A percentile compares a stretch with the other conserved stretches of the same genome.
Evolutionary conservation across 2,888 invertebrate species (phyloP).

Genomic region (Drosophila cracens): DNA sequence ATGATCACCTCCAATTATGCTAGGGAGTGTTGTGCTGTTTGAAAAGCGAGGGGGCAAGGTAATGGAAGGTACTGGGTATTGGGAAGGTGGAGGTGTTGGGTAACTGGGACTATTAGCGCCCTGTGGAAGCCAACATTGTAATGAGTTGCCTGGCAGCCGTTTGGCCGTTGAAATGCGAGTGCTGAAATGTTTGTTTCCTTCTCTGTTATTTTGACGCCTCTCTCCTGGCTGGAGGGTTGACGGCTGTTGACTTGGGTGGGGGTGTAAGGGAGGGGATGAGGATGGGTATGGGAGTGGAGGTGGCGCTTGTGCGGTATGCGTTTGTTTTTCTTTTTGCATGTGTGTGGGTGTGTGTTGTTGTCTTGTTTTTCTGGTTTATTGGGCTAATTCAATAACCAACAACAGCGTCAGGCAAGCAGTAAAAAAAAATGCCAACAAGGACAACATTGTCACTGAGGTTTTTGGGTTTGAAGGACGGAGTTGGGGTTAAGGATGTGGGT

Average conservation of each 20-base stretch:
- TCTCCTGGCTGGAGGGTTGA: slow-evolving; percentile 1
- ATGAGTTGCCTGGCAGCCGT: slow-evolving; percentile 79
- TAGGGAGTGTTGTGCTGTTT: not conserved
- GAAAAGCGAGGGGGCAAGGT: no score
- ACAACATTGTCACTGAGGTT: slow-evolving; percentile 36
- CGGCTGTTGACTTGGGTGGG: not conserved
- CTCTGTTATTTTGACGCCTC: slow-evolving; percentile 73
- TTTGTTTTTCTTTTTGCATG: slow-evolving; percentile 12
- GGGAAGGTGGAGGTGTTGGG: slow-evolving; percentile 11
- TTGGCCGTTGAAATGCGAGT: slow-evolving; percentile 68
- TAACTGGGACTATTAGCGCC: slow-evolving; percentile 61
- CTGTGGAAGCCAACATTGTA: slow-evolving; percentile 63
- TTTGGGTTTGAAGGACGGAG: slow-evolving; percentile 19
- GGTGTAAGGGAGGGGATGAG: not conserved
- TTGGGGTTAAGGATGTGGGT: not conserved
- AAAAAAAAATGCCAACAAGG: slow-evolving; percentile 52
- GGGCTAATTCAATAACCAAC: slow-evolving; percentile 85
- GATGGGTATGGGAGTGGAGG: not conserved
- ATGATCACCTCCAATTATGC: slow-evolving; percentile 66
- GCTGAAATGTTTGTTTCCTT: slow-evolving; percentile 54
- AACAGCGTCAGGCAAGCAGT: slow-evolving; percentile 64
- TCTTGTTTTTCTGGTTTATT: slow-evolving; percentile 85
- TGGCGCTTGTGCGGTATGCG: slow-evolving; percentile 6
- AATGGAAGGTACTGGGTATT: not conserved
- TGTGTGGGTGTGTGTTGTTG: slow-evolving; percentile 44